Base-by-base conservation (phyloP, 1,140 invertebrate species). In the Pogonomyrmex barbatus region DNA sequence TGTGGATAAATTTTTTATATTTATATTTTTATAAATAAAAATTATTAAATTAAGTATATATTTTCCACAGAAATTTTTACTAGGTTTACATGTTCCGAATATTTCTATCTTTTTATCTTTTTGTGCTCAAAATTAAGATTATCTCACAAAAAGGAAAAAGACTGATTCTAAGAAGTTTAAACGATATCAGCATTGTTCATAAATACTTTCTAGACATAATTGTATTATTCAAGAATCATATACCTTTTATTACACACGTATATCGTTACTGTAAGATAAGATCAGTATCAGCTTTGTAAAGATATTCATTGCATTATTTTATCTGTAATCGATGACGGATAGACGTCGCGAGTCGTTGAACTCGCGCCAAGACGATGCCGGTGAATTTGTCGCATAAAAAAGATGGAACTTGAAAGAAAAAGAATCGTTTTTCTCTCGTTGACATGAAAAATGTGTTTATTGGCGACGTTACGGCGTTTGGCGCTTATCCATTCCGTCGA, bases 381-480 rank as follows among this genome's bases (percentile, higher is more conserved):
- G 4, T 45, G 24, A 60, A 60, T 68, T 52, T 4, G 36, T 54
- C 62, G 45, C 47, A 14, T 14, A n/a, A 12, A 39, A 45, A 78
- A 54, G 12, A 2, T 24, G 47, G 36, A 68, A 68, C 63, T 50
- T 2, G 30, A 4, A 36, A 62, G 58, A 36, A 68, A 52, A 79
- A 79, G n/a, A 68, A 68, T 54, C 2, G 36, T 42, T 45, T 42
- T 30, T 42, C 36, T 3, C 12, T 42, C 47, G 62, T 42, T n/a
- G 36, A 50, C 14, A n/a, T 79, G 63, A 79, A 68, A 79, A 79
- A 79, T 79, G 62, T 79, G 77, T 79, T 79, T 68, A 67, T 79
- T 50, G 63, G 47, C 62, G 63, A 68, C 77, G 24, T 79, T 79
- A 65, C n/a, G 47, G 2, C 77, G 62, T 79, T 79, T 68, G 63